Evolutionary conservation across 2,113 vertebrate genomes (phyloP).

Genomic region (Grallaria varia): DNA sequence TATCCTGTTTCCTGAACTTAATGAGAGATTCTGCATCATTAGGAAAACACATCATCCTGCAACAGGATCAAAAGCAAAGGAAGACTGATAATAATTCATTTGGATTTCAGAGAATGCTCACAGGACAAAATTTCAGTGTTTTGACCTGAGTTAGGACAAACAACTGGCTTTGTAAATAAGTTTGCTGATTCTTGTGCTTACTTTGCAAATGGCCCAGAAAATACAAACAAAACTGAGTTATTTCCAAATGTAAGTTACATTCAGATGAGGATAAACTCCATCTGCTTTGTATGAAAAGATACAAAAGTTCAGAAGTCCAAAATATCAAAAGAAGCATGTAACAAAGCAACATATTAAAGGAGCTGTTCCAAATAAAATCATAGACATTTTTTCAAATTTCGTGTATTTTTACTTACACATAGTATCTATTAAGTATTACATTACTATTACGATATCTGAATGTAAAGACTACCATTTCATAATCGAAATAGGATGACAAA

Average conservation of each 20-base stretch:
- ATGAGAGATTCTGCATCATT: conserved; percentile 85
- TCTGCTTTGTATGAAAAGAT: not conserved
- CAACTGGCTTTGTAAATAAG: conserved; percentile 32
- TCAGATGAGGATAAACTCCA: not conserved
- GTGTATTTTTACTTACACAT: not conserved
- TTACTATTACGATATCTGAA: not conserved
- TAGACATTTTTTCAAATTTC: not conserved
- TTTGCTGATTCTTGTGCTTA: not conserved
- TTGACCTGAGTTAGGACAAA: conserved; percentile 62
- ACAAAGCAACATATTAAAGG: not conserved
- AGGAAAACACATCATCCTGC: conserved; percentile 82
- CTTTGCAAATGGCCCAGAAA: conserved; percentile 12
- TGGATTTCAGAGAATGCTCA: conserved; percentile 70
- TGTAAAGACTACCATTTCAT: not conserved
- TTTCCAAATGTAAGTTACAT: not conserved
- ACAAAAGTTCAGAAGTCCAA: not conserved
- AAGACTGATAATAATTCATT: conserved; percentile 76
- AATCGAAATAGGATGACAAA: not conserved
- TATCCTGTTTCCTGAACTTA: conserved; percentile 88
- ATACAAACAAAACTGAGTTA: not conserved
- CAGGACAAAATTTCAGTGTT: conserved; percentile 72
- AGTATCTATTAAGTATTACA: not conserved
- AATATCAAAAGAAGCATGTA: not conserved
- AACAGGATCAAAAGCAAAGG: conserved; percentile 80
- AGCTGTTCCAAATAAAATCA: not conserved